phyloP scores from a whole-genome alignment of 2,113 vertebrate species.

The Mystacornis crossleyi region DNA sequence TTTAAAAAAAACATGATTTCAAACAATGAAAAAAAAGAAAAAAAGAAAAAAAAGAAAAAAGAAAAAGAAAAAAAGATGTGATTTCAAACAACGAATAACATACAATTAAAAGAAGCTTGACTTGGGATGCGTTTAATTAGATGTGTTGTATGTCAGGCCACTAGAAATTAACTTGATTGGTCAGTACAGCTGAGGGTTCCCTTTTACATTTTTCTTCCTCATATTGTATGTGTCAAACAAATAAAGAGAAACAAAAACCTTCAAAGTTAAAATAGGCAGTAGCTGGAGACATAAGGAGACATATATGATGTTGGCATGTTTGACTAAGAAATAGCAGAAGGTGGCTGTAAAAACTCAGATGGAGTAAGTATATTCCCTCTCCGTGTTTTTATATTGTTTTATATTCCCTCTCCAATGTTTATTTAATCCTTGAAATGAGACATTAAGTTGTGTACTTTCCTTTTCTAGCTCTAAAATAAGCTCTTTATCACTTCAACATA shows the following conservation, averaged over 20 bases:
- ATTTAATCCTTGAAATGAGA: not conserved
- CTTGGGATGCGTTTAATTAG: not conserved
- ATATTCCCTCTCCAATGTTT: not conserved
- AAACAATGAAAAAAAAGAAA: too few species aligned
- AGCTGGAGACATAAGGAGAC: not conserved
- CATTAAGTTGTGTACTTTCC: not conserved
- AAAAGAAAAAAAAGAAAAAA: too few species aligned
- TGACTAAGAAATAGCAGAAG: not conserved
- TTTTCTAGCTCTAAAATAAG: not conserved
- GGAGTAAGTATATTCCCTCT: not conserved
- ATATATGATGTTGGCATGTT: rapidly evolving
- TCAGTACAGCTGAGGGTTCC: not conserved
- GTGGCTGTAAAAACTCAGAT: not conserved
- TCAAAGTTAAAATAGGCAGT: not conserved
- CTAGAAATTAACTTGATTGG: not conserved
- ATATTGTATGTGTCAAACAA: not conserved
- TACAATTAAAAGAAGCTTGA: not conserved
- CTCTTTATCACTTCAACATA: not conserved
- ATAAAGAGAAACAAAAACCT: not conserved
- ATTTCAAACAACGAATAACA: not conserved
- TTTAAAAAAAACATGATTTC: not conserved
- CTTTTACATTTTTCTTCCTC: not conserved
- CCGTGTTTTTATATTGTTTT: not conserved
- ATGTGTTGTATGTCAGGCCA: not conserved
- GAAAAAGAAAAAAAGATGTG: too few species aligned